Base-by-base conservation (phyloP, 2,888 invertebrate species). In the Tetranychus piercei region DNA sequence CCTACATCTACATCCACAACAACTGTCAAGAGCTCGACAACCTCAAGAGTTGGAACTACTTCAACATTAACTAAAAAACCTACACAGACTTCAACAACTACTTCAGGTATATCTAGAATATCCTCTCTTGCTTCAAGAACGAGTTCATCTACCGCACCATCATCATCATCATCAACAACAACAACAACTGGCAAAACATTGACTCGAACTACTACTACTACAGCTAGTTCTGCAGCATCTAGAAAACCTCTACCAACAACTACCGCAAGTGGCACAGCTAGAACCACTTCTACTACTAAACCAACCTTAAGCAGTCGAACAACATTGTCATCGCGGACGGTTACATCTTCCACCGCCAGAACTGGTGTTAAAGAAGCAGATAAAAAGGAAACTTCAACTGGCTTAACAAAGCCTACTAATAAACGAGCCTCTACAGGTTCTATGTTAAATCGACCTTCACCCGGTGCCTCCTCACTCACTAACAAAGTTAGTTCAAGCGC, bases 151-250 rank as follows among this genome's bases (percentile, higher is more conserved):
- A 69, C 69, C 23, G 9, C 20, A 23, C 9, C 69, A 23, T 22
- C 69, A 23, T 67, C 69, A 22, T 67, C 69, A 69, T 69, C 69
- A 69, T 22, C n/a, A 69, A 6, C 69, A 69, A 11, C 67, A 45
- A 7, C 69, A 69, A 69, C 69, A 18, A 69, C 69, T 34, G 11
- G 15, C 11, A 69, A 69, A 23, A 9, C 69, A 18, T 69, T 34
- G 23, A 69, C 69, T 69, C 69, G 22, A 69, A 20, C 69, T 69
- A 23, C 69, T 18, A 23, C 69, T 69, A 18, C 69, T 18, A 15
- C 55, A 55, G 55, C 55, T 15, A 55, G 11, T 55, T 55, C 55
- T 55, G 55, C 11, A 55, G 9, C 15, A 55, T 55, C 55, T 15
- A 55, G 15, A 15, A 55, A 15, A 55, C 55, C 55, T 15, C 11